These are phyloP conservation scores for Cairina moschata DNA, from an alignment of 2,113 vertebrate species.

Conservation along the genomic window DNA sequence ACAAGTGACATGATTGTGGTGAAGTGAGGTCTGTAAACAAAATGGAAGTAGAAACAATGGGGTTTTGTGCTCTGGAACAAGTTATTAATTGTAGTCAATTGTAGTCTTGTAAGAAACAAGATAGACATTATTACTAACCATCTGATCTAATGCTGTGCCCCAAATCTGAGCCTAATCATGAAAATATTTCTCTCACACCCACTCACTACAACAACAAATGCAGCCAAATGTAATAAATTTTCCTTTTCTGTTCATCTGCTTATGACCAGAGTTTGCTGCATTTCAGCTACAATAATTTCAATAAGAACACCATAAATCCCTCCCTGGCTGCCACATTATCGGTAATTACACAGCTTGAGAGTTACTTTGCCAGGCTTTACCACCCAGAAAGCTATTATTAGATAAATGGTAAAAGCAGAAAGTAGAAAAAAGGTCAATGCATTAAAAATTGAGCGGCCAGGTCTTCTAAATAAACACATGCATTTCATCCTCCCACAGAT, in stretches of 20 bases:
- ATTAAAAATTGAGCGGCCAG: background rate
- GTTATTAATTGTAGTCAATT: slow-evolving; percentile 5
- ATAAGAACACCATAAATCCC: background rate
- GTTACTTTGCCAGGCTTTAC: background rate
- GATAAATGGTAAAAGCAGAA: background rate
- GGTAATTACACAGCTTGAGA: background rate
- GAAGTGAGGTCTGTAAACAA: background rate
- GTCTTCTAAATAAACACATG: background rate
- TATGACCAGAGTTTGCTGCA: background rate
- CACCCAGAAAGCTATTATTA: background rate
- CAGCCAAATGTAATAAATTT: slow-evolving; percentile 52
- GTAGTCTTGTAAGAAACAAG: background rate
- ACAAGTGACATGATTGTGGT: background rate
- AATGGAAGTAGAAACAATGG: slow-evolving; percentile 12
- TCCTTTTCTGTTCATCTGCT: background rate
- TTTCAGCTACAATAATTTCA: slow-evolving; percentile 1
- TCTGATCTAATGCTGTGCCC: background rate
- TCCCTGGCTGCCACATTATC: background rate
- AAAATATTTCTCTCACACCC: slow-evolving; percentile 63
- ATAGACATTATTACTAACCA: slow-evolving; percentile 26
- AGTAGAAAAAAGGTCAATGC: background rate
- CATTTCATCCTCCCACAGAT: background rate
- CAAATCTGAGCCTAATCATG: slow-evolving; percentile 36
- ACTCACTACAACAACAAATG: slow-evolving; percentile 36
- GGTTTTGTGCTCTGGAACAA: slow-evolving; percentile 25